Conservation (phyloP, 2,888 invertebrate species). For the Nemotelus pantherinus region DNA sequence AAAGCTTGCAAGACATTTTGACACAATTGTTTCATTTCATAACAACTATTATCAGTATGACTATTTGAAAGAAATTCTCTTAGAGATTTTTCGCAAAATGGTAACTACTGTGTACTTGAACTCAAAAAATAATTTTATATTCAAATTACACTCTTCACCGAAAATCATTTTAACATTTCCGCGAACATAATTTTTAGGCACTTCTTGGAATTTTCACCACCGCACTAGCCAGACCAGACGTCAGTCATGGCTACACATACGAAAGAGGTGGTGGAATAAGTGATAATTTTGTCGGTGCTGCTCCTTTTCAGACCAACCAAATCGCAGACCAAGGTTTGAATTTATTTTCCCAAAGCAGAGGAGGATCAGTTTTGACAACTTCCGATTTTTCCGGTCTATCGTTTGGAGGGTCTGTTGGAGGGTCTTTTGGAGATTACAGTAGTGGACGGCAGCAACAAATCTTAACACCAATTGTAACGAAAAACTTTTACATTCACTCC, state of each 20-base stretch:
- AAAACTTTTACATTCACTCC: conserved; percentile 53
- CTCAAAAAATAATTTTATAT: too few relatives aligned
- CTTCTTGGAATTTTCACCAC: background rate
- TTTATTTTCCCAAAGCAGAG: background rate
- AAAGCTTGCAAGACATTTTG: too few relatives aligned
- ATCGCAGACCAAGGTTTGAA: background rate
- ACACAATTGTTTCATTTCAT: too few relatives aligned
- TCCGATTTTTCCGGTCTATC: background rate
- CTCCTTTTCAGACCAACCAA: background rate
- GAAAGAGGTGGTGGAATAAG: conserved; percentile 37
- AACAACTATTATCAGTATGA: too few relatives aligned
- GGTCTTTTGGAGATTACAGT: background rate
- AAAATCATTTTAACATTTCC: too few relatives aligned
- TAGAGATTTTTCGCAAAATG: too few relatives aligned
- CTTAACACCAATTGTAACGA: conserved; percentile 49
- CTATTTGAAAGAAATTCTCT: too few relatives aligned
- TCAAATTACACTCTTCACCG: too few relatives aligned
- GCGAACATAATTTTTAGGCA: conserved; percentile 6
- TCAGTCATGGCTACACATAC: conserved; percentile 49
- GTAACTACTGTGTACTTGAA: too few relatives aligned
- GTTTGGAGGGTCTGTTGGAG: background rate
- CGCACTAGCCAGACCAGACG: conserved; percentile 49
- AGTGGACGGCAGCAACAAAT: background rate
- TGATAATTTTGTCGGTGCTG: conserved; percentile 35
- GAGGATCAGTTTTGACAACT: background rate